Evolutionary conservation across 1,140 invertebrate species (phyloP).

Genomic region (Hyles euphorbiae): DNA sequence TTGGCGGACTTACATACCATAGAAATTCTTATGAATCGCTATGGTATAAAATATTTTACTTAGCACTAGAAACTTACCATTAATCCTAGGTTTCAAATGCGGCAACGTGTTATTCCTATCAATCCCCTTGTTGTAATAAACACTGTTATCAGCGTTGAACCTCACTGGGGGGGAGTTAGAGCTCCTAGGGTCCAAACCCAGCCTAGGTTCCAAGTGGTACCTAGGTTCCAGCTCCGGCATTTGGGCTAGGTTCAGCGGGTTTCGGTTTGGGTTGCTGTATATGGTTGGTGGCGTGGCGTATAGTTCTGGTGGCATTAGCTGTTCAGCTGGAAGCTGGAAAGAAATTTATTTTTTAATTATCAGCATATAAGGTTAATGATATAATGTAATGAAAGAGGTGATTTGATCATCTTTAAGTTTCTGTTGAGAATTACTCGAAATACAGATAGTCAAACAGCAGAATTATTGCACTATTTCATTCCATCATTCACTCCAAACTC

Average conservation of each 20-base stretch:
- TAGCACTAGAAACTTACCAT: conserved; percentile 25
- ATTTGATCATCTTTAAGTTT: too few species aligned
- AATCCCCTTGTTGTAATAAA: conserved; percentile 44
- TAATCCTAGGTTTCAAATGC: conserved; percentile 41
- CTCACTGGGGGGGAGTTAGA: conserved; percentile 51
- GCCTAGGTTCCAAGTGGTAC: conserved; percentile 37
- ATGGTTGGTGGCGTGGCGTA: conserved; percentile 38
- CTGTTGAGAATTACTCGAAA: too few species aligned
- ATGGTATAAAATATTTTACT: too few species aligned
- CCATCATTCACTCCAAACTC: too few species aligned
- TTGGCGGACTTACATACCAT: too few species aligned
- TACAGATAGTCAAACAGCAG: too few species aligned
- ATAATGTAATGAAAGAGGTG: too few species aligned
- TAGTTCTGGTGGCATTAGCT: conserved; percentile 47
- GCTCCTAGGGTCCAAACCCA: conserved; percentile 30
- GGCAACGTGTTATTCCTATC: conserved; percentile 45
- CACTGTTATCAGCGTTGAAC: conserved; percentile 46
- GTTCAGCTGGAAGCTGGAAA: conserved; percentile 47
- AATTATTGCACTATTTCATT: too few species aligned
- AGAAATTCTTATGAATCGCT: too few species aligned
- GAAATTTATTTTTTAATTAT: not conserved
- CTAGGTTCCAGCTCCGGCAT: conserved; percentile 53
- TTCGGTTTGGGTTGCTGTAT: conserved; percentile 51
- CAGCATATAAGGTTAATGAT: too few species aligned
- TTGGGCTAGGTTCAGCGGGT: conserved; percentile 46